These are phyloP conservation scores for Neopelma chrysocephalum DNA, from an alignment of 2,797 vertebrate species.

Conservation along the genomic window DNA sequence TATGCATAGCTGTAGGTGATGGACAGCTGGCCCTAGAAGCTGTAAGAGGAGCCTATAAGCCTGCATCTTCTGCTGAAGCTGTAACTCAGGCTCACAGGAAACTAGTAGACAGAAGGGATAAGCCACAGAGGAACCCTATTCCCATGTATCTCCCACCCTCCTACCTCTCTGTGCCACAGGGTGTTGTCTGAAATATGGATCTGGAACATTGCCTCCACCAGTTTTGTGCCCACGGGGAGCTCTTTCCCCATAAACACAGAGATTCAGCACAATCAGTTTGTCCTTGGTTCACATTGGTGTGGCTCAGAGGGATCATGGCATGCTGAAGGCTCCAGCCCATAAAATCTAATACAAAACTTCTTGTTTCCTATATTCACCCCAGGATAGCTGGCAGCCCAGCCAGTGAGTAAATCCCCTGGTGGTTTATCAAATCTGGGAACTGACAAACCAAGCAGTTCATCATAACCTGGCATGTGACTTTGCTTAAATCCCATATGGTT, in stretches of 20 bases:
- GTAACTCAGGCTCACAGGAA: not conserved
- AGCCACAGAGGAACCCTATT: not conserved
- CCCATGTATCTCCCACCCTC: not conserved
- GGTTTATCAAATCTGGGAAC: constrained; percentile 33
- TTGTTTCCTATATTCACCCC: not conserved
- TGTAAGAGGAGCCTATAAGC: not conserved
- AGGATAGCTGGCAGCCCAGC: not conserved
- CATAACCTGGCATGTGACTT: constrained; percentile 11
- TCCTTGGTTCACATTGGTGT: not conserved
- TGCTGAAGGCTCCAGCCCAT: not conserved
- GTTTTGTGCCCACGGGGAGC: not conserved
- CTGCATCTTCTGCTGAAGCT: not conserved
- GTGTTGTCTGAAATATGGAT: not conserved
- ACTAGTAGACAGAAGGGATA: not conserved
- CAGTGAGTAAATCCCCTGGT: constrained; percentile 9
- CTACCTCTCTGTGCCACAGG: not conserved
- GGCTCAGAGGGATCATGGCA: not conserved
- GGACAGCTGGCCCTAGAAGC: not conserved
- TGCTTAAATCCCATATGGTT: constrained; percentile 20
- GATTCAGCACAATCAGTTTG: not conserved
- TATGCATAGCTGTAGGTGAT: not conserved
- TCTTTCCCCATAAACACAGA: not conserved
- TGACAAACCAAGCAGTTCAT: not conserved
- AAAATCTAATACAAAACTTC: not conserved
- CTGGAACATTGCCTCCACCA: not conserved